Evolutionary conservation across 2,113 vertebrate species (phyloP), one percentile per base, ranked within the genome.

Genomic region (Corythaeola cristata): DNA sequence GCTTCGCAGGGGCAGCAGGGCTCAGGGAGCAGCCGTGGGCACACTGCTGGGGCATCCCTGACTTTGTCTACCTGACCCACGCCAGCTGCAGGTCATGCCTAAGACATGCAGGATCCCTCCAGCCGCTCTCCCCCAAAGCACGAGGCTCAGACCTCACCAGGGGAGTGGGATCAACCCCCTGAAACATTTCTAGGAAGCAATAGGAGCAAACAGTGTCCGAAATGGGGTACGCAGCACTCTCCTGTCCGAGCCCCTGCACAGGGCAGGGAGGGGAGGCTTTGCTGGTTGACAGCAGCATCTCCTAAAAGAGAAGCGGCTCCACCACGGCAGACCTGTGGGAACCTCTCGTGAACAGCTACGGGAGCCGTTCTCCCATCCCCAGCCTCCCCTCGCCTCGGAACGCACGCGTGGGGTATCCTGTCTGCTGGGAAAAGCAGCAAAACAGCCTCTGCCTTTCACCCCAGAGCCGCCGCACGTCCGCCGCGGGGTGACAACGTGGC

Each of bases 401-500:
- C 14, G 33, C 39, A 8, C 52, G 41, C 0, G 0, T 0, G 0
- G 23, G 22, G 13, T 49, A 20, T 30, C 77, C 62, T 5, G 4
- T 4, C 71, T 26, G 33, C 53, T 9, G 19, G 52, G 58, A 79
- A 88, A 83, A 82, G 2, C 74, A 83, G 75, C 30, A 32, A 19
- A 76, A 49, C n/a, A 30, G 33, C 33, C 6, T 1, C 58, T 8
- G 27, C 0, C 2, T 33, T 37, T 60, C 64, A 59, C 18, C 79
- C 74, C 32, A 2, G 68, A 11, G 8, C 17, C 3, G 2, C 37
- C 27, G 55, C 16, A 39, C 53, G 6, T 11, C 47, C 7, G 0
- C 7, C 13, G 37, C 2, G 26, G 37, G 28, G 52, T 52, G 32
- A 37, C 37, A 74, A 0, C 1, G 2, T 0, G 11, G 55, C 4